Conservation (phyloP, 2,888 invertebrate species). For the Protodeltote pygarga region DNA sequence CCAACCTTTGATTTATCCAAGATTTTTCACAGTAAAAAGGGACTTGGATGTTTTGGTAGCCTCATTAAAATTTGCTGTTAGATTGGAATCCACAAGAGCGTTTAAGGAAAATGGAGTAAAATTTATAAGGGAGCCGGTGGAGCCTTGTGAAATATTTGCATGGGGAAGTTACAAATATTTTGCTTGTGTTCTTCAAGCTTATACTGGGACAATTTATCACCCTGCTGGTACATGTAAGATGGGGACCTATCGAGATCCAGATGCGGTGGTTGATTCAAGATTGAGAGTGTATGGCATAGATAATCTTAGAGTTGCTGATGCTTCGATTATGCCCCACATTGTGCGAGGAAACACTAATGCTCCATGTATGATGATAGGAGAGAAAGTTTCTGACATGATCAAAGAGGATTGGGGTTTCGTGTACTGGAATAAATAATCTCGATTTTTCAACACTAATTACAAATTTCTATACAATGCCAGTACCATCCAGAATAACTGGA, state of each 20-base stretch:
- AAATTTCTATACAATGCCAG: no score
- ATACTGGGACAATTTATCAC: constrained; percentile 86
- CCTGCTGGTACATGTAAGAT: constrained; percentile 77
- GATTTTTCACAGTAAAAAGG: constrained; percentile 87
- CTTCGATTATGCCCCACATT: constrained; percentile 93
- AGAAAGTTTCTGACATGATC: constrained; percentile 79
- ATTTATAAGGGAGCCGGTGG: constrained; percentile 85
- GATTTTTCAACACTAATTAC: not conserved
- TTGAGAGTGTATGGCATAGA: constrained; percentile 68
- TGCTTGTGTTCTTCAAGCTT: constrained; percentile 88
- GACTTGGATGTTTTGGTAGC: constrained; percentile 88
- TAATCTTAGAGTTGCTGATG: constrained; percentile 90
- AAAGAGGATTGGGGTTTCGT: constrained; percentile 70
- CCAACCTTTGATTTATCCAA: constrained; percentile 90
- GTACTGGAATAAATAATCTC: constrained; percentile 35
- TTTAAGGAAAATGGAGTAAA: constrained; percentile 84
- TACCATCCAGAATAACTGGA: no score
- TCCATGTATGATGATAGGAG: constrained; percentile 94
- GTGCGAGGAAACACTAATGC: constrained; percentile 94
- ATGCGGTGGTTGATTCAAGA: constrained; percentile 70
- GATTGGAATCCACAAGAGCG: constrained; percentile 85
- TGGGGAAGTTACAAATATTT: constrained; percentile 89
- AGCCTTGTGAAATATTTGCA: constrained; percentile 81
- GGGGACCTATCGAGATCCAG: constrained; percentile 71
- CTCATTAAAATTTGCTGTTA: constrained; percentile 86